Evolutionary conservation across 2,797 vertebrate genomes (phyloP), one percentile per base, ranked within the genome.

Genomic region (Lithobates pipiens): DNA sequence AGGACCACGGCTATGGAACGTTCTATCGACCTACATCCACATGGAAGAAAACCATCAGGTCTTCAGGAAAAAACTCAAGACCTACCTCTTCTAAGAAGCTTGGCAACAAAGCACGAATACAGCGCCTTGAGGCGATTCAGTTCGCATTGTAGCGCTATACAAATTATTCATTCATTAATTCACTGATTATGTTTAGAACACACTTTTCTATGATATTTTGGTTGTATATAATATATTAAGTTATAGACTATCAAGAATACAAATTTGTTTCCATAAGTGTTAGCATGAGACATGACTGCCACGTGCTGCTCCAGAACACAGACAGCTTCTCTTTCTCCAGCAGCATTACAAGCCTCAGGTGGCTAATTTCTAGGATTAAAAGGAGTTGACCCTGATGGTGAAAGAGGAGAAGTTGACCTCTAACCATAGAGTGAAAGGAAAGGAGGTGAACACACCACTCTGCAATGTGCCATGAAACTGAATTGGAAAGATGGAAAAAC

Each of bases 281-380:
- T 65, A 25, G 61, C n/a, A n/a, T 25, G 11, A 83, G 54, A 34
- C 21, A 23, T 65, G 54, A 54, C 18, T 36, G 23, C 70, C 34
- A 50, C 65, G 63, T 83, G 57, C 23, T 71, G 11, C 36, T 3
- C 29, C 34, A 42, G 44, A 34, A 54, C 13, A 42, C 65, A 82
- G 39, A 23, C 80, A 73, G 80, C 27, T 34, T 63, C 68, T 69
- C 34, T 25, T 83, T 67, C 61, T 78, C 67, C 82, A n/a, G 68
- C 57, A 77, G 75, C 79, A 74, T 57, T 13, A 74, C 39, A 84
- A 88, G 80, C 82, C 84, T 89, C 81, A 89, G 87, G 86, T 91
- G 88, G 87, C 82, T 89, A 89, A 88, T 89, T 76, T 78, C 84
- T 91, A 77, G 91, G 80, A 91, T 88, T 84, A 83, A 89, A 89